Conservation (phyloP, 2,797 vertebrate genomes). For the Myotis pilosus region DNA sequence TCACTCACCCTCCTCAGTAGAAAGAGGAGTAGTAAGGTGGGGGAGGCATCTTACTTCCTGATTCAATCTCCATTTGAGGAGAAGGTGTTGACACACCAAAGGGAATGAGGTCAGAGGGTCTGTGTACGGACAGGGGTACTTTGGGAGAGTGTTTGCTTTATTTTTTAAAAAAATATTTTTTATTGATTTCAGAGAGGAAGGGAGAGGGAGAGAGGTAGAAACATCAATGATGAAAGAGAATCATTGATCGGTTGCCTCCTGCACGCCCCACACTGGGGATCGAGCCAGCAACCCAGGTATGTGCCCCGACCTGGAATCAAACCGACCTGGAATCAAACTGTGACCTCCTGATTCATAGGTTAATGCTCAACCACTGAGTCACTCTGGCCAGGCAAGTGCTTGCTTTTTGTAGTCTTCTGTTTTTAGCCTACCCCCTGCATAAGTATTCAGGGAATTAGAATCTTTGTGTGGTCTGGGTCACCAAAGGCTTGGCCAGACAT, state of each 20-base stretch:
- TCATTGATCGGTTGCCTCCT: no score
- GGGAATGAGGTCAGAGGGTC: neutral
- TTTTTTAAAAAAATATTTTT: neutral
- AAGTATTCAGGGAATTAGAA: slow-evolving; percentile 12
- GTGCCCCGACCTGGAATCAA: no score
- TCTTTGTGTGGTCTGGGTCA: neutral
- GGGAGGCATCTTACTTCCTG: neutral
- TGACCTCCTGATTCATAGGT: no score
- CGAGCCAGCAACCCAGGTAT: no score
- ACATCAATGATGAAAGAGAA: no score
- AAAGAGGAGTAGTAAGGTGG: neutral
- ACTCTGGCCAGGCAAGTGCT: neutral
- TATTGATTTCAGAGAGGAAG: no score
- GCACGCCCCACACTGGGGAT: no score
- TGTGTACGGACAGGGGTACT: neutral
- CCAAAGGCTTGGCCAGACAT: neutral
- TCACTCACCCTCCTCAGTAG: neutral
- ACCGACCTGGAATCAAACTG: no score
- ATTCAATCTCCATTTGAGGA: neutral
- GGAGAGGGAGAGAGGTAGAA: no score
- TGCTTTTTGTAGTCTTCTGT: neutral
- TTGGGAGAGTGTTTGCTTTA: neutral
- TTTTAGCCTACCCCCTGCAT: neutral
- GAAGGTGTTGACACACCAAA: neutral
- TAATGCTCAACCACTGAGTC: no score